Evolutionary conservation across 2,888 invertebrate species (phyloP), one percentile per base, ranked within the genome.

Genomic region (Blastobasis lacticolella): DNA sequence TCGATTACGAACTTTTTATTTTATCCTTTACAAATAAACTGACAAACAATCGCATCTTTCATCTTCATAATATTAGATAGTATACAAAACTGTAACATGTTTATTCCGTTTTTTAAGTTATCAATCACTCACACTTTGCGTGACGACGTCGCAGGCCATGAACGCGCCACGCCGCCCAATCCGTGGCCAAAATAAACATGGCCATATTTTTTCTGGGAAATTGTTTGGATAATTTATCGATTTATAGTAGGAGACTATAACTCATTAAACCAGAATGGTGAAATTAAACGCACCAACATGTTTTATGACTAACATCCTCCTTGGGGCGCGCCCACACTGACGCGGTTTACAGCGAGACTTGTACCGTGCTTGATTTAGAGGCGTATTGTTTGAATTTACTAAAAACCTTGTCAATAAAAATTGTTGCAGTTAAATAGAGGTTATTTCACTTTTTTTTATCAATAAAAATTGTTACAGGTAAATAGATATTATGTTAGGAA

Each of bases 251-350:
- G 66, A 63, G 66, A 62, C 66, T 63, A 75, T 76, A 77, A 75
- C 75, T 76, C 73, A 78, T 78, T 73, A 73, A 70, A 79, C 71
- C 77, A 73, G 74, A 73, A 73, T 75, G 82, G 81, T 80, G 78
- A 82, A 86, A 85, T 85, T 80, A 84, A 84, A 81, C 73, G 69
- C 71, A 83, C 79, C 79, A 81, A 78, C 78, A 71, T 66, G 71
- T 76, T 84, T 84, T 84, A 84, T 78, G 82, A 78, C 72, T 72
- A 63, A 75, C 79, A 81, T 85, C 83, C 82, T 81, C 78, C 75
- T 81, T 78, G 64, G 71, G 76, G 23, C 1, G 23, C 37, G 42
- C n/a, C 3, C 5, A 10, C 41, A n/a, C 23, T 23, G 23, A 3
- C 23, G 23, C 23, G 23, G 23, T 23, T 23, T 48, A 48, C 8